Evolutionary conservation across 2,888 invertebrate species (phyloP).

Genomic region (Hylaea fasciaria): DNA sequence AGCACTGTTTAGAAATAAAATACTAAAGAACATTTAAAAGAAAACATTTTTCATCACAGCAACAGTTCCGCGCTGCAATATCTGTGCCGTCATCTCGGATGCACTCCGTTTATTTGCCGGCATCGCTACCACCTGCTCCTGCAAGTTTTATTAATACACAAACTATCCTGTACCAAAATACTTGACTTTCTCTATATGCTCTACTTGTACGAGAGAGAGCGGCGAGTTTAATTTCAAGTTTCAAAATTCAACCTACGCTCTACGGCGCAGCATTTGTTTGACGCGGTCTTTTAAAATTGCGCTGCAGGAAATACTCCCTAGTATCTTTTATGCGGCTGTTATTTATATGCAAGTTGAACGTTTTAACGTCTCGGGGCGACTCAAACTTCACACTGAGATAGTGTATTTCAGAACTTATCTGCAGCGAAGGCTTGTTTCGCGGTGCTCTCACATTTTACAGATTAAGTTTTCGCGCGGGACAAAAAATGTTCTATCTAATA

Average conservation of each 20-base stretch:
- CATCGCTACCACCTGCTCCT: conserved; percentile 23
- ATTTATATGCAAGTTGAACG: conserved; percentile 49
- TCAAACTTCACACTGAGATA: conserved; percentile 48
- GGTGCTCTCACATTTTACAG: conserved; percentile 32
- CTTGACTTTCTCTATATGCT: not conserved
- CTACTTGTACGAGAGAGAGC: not conserved
- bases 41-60: not conserved
- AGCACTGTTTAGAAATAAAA: no score
- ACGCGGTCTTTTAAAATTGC: conserved; percentile 34
- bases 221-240: conserved; percentile 21
- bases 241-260: not conserved
- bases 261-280: conserved; percentile 6
- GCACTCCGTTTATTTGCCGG: conserved; percentile 17
- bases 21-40: no score
- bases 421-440: conserved; percentile 30
- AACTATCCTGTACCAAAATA: conserved; percentile 4
- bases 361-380: conserved; percentile 50
- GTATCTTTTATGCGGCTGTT: conserved; percentile 36
- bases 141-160: conserved; percentile 20
- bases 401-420: conserved; percentile 49
- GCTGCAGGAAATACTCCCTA: conserved; percentile 21
- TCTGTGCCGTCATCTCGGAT: conserved; percentile 10
- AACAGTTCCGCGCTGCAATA: conserved; percentile 12
- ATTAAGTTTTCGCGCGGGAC: conserved; percentile 29
- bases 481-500: conserved; percentile 27